phyloP scores from a whole-genome alignment of 2,888 invertebrate species.

The Cataglyphis cursor region DNA sequence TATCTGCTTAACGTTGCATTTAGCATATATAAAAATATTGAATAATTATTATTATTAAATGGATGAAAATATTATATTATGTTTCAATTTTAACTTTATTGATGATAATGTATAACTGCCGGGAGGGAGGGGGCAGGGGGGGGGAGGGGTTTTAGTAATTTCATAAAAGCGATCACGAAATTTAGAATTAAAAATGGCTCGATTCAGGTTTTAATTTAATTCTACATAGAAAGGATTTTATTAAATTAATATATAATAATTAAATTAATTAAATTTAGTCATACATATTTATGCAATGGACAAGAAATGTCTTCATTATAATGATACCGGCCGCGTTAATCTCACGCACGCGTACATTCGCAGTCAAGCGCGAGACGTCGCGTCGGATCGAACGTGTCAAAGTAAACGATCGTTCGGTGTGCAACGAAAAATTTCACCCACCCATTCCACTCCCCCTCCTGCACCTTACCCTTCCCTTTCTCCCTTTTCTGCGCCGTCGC shows the following conservation, averaged over 20 bases:
- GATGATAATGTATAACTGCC: background rate
- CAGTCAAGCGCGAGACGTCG: background rate
- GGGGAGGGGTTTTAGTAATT: background rate
- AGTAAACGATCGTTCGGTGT: conserved; percentile 39
- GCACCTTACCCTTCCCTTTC: background rate
- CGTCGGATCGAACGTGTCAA: conserved; percentile 39
- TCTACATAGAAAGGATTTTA: background rate
- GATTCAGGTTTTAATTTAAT: background rate
- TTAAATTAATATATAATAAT: no score
- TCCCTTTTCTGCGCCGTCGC: conserved; percentile 7
- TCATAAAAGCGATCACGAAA: background rate
- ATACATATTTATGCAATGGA: background rate
- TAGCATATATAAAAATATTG: background rate
- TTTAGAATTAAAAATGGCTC: background rate
- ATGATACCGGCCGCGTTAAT: background rate
- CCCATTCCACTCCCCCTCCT: background rate
- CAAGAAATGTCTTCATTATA: no score
- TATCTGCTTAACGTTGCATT: background rate
- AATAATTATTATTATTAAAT: background rate
- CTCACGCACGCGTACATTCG: background rate
- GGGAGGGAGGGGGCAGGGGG: no score
- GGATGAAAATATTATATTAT: background rate
- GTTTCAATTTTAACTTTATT: background rate
- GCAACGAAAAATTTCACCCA: conserved; percentile 40
- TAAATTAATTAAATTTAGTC: background rate